Evolutionary conservation across 1,140 invertebrate species (phyloP).

Genomic region (Metopolophium dirhodum): DNA sequence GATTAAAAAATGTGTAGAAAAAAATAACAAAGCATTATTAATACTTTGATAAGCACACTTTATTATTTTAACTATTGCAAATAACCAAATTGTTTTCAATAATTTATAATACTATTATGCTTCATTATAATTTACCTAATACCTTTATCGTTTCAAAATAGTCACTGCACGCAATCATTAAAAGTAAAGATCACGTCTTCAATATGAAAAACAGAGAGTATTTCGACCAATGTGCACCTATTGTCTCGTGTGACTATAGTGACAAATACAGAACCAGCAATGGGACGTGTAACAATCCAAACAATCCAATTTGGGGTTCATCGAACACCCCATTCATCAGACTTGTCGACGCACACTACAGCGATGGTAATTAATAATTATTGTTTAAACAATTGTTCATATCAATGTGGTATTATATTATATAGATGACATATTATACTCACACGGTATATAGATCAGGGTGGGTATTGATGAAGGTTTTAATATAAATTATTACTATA

Average conservation of each 20-base stretch:
- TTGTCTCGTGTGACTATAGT: constrained; percentile 34
- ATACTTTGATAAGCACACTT: neutral
- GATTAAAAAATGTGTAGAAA: neutral
- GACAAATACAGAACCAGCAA: constrained; percentile 68
- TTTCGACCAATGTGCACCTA: neutral
- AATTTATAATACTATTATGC: neutral
- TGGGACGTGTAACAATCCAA: constrained; percentile 72
- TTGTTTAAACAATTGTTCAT: neutral
- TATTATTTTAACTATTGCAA: neutral
- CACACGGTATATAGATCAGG: neutral
- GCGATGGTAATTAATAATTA: constrained; percentile 66
- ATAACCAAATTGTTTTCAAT: neutral
- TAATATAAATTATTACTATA: neutral
- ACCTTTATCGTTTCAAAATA: neutral
- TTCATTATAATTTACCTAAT: neutral
- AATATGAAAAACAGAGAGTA: neutral
- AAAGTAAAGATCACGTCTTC: neutral
- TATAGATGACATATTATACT: neutral
- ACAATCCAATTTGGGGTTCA: constrained; percentile 70
- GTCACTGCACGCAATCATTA: neutral
- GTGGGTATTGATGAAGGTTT: neutral
- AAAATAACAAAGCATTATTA: neutral
- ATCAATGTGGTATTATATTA: neutral
- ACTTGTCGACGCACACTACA: constrained; percentile 67
- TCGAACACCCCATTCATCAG: constrained; percentile 67